Evolutionary conservation across 2,888 invertebrate genomes (phyloP).

Genomic region (Zaprionus lineosus): DNA sequence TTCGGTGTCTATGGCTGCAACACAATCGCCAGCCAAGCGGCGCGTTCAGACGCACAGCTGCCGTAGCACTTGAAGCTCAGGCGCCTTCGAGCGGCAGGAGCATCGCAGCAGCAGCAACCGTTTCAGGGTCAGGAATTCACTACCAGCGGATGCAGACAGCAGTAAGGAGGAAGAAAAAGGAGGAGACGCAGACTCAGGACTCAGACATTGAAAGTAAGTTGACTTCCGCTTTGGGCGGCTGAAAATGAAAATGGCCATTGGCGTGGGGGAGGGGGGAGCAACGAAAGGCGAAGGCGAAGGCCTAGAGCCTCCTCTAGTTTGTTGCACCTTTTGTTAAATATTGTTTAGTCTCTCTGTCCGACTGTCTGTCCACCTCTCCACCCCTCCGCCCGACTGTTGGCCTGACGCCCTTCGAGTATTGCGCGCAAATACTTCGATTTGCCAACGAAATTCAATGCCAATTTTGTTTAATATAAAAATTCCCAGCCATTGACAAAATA

Average conservation of each 20-base stretch:
- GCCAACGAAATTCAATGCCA: conserved; percentile 45
- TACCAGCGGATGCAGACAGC: conserved; percentile 15
- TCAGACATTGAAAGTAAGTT: conserved; percentile 65
- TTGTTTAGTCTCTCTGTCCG: conserved; percentile 39
- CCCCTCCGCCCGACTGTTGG: no score
- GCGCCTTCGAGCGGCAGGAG: conserved; percentile 42
- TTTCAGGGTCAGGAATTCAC: no score
- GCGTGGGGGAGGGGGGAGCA: no score
- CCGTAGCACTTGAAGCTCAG: conserved; percentile 35
- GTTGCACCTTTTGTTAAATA: conserved; percentile 54
- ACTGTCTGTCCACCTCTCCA: conserved; percentile 39
- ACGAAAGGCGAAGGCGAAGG: not conserved
- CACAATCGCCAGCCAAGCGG: conserved; percentile 61
- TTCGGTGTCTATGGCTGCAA: conserved; percentile 34
- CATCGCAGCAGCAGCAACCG: no score
- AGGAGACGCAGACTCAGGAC: conserved; percentile 14
- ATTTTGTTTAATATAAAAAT: conserved; percentile 63
- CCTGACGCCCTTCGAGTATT: no score
- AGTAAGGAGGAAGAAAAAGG: no score
- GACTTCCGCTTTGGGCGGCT: conserved; percentile 67
- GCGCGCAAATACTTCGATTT: no score
- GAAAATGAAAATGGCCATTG: conserved; percentile 63
- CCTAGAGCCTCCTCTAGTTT: not conserved
- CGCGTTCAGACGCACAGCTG: conserved; percentile 46
- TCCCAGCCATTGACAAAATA: conserved; percentile 56